phyloP scores from a whole-genome alignment of 1,140 invertebrate species.

The Samia ricini region DNA sequence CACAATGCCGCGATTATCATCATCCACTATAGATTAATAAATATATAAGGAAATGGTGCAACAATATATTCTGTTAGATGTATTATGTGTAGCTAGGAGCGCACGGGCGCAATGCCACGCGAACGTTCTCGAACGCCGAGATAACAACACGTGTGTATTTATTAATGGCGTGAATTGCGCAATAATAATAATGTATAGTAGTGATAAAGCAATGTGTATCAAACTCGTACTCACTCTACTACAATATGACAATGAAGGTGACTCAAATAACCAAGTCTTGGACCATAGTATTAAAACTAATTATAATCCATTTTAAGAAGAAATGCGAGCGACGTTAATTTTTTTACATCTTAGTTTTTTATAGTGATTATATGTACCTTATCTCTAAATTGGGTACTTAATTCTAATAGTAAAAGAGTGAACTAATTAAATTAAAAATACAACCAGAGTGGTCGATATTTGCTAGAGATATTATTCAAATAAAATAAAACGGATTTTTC shows the following conservation, averaged over 20 bases:
- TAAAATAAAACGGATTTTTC: too few relatives aligned
- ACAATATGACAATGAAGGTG: neutral
- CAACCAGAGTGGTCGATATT: too few relatives aligned
- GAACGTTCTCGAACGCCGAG: constrained; percentile 61
- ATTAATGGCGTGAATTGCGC: constrained; percentile 44
- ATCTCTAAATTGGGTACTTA: too few relatives aligned
- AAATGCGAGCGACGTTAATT: too few relatives aligned
- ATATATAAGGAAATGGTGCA: neutral
- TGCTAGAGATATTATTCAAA: too few relatives aligned
- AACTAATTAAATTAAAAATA: too few relatives aligned
- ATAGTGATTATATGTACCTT: too few relatives aligned
- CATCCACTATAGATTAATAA: neutral
- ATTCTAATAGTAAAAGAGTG: too few relatives aligned
- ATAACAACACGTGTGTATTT: constrained; percentile 57
- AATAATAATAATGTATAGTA: constrained; percentile 23
- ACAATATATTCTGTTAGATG: constrained; percentile 1
- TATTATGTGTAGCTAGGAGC: constrained; percentile 17
- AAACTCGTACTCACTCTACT: constrained; percentile 1
- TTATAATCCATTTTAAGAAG: too few relatives aligned
- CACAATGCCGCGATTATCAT: constrained; percentile 15
- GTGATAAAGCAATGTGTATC: constrained; percentile 39
- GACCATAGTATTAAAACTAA: too few relatives aligned
- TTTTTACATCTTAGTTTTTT: neutral
- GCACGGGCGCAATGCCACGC: constrained; percentile 45
- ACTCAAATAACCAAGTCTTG: too few relatives aligned